Evolutionary conservation across 2,797 vertebrate genomes (phyloP).

Genomic region (Phylloscopus collybita): DNA sequence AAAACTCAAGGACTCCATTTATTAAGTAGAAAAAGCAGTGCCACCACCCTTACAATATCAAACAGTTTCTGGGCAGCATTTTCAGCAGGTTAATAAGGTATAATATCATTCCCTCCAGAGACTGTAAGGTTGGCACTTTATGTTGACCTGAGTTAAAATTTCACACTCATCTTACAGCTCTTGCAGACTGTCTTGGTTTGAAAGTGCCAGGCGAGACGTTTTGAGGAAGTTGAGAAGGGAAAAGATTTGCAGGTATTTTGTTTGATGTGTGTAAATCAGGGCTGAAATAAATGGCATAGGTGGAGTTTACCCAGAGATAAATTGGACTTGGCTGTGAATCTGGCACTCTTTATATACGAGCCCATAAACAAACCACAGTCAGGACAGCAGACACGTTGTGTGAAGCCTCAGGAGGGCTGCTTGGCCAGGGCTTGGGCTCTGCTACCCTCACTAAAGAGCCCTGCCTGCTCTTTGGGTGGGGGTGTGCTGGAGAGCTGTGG

Average conservation of each 20-base stretch:
- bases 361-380: conserved; percentile 31
- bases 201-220: not conserved
- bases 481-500: not conserved
- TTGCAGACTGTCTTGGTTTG: not conserved
- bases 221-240: not conserved
- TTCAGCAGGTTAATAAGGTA: not conserved
- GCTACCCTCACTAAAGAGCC: not conserved
- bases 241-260: conserved; percentile 44
- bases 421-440: not conserved
- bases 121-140: not conserved
- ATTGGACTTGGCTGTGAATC: conserved; percentile 30
- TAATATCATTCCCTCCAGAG: conserved; percentile 22
- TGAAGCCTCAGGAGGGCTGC: not conserved
- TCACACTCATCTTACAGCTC: conserved; percentile 29
- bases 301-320: conserved; percentile 48
- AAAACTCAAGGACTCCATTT: conserved; percentile 37
- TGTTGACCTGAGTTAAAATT: conserved; percentile 44
- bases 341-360: not conserved
- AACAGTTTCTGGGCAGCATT: not conserved
- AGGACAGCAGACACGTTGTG: not conserved
- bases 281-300: conserved; percentile 22
- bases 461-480: not conserved
- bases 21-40: conserved; percentile 3
- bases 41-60: not conserved
- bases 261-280: conserved; percentile 26